phyloP scores from a whole-genome alignment of 2,797 vertebrate species.

The Spea hammondii region DNA sequence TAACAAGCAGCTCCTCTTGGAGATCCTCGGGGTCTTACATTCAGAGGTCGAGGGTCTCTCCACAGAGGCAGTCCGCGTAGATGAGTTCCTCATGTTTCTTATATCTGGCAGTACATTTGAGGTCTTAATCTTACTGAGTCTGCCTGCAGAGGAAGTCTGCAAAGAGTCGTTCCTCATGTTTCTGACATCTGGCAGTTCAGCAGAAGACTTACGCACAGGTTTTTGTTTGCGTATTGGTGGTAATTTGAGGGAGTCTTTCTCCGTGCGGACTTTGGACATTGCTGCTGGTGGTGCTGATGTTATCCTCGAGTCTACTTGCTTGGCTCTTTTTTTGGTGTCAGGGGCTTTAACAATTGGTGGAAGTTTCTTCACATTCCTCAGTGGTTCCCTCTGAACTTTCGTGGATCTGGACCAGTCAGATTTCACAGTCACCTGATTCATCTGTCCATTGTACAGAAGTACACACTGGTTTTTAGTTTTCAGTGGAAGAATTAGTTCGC shows the following conservation, averaged over 20 bases:
- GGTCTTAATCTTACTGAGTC: no score
- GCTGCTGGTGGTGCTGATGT: conserved; percentile 1
- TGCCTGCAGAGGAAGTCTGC: conserved; percentile 3
- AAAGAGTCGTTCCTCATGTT: not conserved
- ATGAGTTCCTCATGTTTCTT: no score
- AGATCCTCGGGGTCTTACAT: no score
- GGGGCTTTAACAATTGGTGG: conserved; percentile 1
- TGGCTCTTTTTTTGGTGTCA: not conserved
- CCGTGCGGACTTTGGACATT: not conserved
- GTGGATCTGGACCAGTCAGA: not conserved
- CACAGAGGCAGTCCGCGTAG: no score
- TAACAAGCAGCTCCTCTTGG: no score
- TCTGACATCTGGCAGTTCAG: not conserved
- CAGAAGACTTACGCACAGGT: not conserved
- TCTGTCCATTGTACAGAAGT: conserved; percentile 68
- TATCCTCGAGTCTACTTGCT: not conserved
- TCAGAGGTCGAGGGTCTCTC: no score
- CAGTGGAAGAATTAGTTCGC: conserved; percentile 70
- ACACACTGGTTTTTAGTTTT: conserved; percentile 70
- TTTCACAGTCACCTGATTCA: not conserved
- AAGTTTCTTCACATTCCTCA: conserved; percentile 41
- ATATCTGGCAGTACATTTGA: no score
- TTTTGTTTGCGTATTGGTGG: conserved; percentile 9
- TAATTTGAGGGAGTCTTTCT: not conserved
- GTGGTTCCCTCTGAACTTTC: accelerated